Conservation (phyloP, 2,797 vertebrate species). For the Pipistrellus nathusii region DNA sequence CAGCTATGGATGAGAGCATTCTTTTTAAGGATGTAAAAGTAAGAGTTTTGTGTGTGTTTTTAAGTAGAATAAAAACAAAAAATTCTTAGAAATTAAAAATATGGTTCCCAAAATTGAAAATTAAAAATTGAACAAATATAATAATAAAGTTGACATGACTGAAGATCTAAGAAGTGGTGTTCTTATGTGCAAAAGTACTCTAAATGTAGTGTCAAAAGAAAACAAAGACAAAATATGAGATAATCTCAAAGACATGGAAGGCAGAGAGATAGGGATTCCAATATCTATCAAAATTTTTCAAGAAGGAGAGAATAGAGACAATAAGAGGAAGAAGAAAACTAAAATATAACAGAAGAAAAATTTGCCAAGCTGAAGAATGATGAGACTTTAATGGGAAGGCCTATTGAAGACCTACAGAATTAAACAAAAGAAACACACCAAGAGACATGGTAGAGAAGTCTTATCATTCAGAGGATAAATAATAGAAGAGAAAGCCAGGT, state of each 20-base stretch:
- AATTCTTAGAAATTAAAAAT: conserved; percentile 22
- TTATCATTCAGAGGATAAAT: not conserved
- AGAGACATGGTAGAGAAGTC: not conserved
- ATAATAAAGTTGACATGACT: not conserved
- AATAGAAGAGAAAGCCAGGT: not conserved
- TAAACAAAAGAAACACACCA: not conserved
- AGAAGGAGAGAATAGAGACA: not conserved
- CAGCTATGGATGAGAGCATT: not conserved
- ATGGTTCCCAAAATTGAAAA: not conserved
- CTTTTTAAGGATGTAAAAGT: not conserved
- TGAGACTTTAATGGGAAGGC: not conserved
- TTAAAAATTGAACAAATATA: not conserved
- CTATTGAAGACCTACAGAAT: not conserved
- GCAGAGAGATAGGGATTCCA: not conserved
- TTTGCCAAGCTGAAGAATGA: not conserved
- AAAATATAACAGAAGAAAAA: not conserved
- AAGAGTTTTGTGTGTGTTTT: not conserved
- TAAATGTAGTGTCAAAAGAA: not conserved
- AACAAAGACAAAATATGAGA: not conserved
- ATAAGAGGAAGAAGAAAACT: not conserved
- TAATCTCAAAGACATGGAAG: not conserved
- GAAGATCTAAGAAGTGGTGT: not conserved
- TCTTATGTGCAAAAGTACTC: not conserved
- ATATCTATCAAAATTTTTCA: not conserved
- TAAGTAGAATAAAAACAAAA: not conserved